phyloP scores from a whole-genome alignment of 2,888 invertebrate species.

The Ochropleura leucogaster region DNA sequence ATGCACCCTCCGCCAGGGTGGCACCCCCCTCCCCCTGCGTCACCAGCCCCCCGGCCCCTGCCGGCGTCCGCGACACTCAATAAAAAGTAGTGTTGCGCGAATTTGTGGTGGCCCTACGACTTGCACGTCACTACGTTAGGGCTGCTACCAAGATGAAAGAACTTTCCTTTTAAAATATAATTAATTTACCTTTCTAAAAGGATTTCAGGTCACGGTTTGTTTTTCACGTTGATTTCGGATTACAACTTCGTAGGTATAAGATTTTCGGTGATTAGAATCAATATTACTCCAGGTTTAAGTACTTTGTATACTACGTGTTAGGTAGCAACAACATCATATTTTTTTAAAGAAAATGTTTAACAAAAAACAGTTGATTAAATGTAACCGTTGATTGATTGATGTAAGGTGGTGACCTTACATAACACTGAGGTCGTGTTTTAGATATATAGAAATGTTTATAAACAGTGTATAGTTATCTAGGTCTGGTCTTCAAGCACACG shows the following conservation, averaged over 20 bases:
- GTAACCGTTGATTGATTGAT: too few relatives aligned
- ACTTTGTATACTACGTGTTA: not conserved
- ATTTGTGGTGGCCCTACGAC: slow-evolving; percentile 74
- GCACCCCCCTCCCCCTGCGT: slow-evolving; percentile 40
- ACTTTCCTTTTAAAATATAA: not conserved
- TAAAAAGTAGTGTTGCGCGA: slow-evolving; percentile 80
- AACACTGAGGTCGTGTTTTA: too few relatives aligned
- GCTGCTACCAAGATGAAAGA: slow-evolving; percentile 54
- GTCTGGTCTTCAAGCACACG: too few relatives aligned
- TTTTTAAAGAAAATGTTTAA: not conserved
- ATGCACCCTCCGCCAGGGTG: slow-evolving; percentile 75
- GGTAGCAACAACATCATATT: not conserved
- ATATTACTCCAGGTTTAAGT: not conserved
- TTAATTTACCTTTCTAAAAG: not conserved
- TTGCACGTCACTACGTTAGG: slow-evolving; percentile 61
- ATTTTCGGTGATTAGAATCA: not conserved
- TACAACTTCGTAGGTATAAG: not conserved
- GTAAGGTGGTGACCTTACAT: too few relatives aligned
- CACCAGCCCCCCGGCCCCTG: slow-evolving; percentile 42
- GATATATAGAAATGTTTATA: too few relatives aligned
- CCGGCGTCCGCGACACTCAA: slow-evolving; percentile 72
- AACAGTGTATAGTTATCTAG: too few relatives aligned
- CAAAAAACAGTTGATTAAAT: not conserved
- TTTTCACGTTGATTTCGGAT: not conserved
- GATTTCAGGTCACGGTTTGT: not conserved